Evolutionary conservation across 2,113 vertebrate species (phyloP), one percentile per base, ranked within the genome.

Genomic region (Pangasianodon hypophthalmus): DNA sequence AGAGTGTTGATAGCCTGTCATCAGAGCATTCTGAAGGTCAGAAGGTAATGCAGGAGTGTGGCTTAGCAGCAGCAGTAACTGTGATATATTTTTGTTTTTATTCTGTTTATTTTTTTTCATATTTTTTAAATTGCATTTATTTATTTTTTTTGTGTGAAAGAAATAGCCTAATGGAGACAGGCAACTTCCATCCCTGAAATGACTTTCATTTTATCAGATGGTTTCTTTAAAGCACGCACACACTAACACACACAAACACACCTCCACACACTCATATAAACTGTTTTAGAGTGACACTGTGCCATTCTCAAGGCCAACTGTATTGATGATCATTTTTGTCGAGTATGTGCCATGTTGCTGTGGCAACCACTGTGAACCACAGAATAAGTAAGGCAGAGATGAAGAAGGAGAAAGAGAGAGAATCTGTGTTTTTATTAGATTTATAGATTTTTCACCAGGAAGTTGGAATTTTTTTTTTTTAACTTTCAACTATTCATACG

Each of bases 351-450:
- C 92, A 91, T 52, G 95, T 95, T 96, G 93, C 94, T 94, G 93
- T 95, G 94, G 95, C 93, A 95, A 96, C 94, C 93, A 90, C 89
- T 93, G 93, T 92, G 79, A 50, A 88, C 62, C 46, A 81, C 4
- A 37, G 71, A 77, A 84, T n/a, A 29, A 75, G n/a, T 26, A 29
- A 46, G 41, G 44, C n/a, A 50, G 96, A 96, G 7, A 96, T 96
- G 0, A 96, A 96, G 89, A 94, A 93, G 93, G 95, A 95, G 92
- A 92, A 95, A 48, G 92, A 91, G 0, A 94, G 93, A 3, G 95
- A 95, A 85, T 41, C 0, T 62, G 37, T 44, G 73, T 85, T 19
- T 84, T 60, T 37, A 0, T 48, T 6, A 9, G 8, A 10, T 50
- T 50, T 10, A 41, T 26, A 75, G 32, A 50, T 69, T 86, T 29